Base-by-base conservation (phyloP, 2,113 vertebrate genomes). In the Grammomys dolichurus region DNA sequence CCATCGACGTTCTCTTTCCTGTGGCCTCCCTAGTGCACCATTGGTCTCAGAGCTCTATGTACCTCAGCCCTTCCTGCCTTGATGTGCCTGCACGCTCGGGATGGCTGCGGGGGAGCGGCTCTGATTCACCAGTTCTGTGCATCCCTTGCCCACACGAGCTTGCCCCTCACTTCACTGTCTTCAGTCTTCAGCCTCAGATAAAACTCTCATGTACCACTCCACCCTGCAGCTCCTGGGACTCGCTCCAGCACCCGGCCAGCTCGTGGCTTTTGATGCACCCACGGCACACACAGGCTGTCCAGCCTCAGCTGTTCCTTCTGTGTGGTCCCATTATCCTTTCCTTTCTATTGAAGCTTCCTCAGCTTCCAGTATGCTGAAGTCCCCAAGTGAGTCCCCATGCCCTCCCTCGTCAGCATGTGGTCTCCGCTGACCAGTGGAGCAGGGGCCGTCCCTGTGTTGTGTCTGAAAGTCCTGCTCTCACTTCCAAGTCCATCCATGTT, bases 221-320 rank as follows among this genome's bases (percentile, higher is more conserved):
- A 3, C 28, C 22, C 28, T 3, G 51, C 7, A 2, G 36, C 31
- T 43, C 31, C 84, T 22, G 54, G 54, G 60, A 58, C 43, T 63
- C 3, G 0, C 84, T 82, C 5, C 24, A 56, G 13, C 33, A 0
- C 54, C 24, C 24, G 16, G 22, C 13, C 24, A 56, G 13, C 33
- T 0, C 54, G 28, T 33, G 16, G 22, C 13, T 24, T 7, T 24
- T 11, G 28, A 58, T 1, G 36, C 0, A 0, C 58, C 40, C 48
- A 54, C 40, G 54, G 28, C 78, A 51, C 8, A 84, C 51, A 65
- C 5, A 56, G 16, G 63, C 69, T 78, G 40, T 43, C 77, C 31
- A 43, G 22, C 13, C 54, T 51, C 69, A 51, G 31, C 82, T 72
- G 16, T 43, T 31, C 40, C 40, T 26, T 36, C 69, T 19, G 9